A percentile compares a stretch with the other conserved stretches of the same genome.
Conservation (phyloP, 2,113 vertebrate genomes). For the Cyprinodon brontotheroides region DNA sequence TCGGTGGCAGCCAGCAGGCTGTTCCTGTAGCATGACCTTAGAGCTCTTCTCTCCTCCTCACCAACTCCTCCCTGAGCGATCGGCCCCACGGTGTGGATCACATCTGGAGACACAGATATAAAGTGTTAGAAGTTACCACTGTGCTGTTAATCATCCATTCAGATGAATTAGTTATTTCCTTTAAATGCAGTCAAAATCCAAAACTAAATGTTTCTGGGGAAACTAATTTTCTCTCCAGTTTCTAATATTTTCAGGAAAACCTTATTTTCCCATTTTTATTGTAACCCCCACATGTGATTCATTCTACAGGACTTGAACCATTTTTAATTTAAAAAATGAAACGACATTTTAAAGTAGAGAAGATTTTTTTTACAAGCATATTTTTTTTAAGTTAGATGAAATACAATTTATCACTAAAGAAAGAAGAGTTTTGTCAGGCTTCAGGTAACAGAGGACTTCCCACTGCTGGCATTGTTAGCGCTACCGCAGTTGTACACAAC, state of each 20-base stretch:
- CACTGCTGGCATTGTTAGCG: too few relatives aligned
- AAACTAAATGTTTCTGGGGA: neutral
- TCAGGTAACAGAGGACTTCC: too few relatives aligned
- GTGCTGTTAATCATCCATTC: neutral
- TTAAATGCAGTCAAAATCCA: neutral
- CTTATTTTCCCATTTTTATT: neutral
- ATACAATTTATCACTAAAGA: too few relatives aligned
- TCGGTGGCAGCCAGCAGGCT: conserved; percentile 79
- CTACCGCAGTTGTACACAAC: too few relatives aligned
- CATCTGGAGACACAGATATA: conserved; percentile 73
- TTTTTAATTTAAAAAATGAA: neutral
- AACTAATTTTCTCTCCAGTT: neutral
- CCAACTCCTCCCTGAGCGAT: conserved; percentile 76
- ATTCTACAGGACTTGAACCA: neutral
- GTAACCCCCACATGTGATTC: neutral
- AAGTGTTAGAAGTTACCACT: neutral
- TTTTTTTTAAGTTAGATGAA: neutral
- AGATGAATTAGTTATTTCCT: neutral
- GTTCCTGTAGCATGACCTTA: conserved; percentile 85
- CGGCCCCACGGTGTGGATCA: conserved; percentile 91
- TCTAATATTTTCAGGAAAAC: neutral
- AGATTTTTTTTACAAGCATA: neutral
- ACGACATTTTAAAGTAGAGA: neutral
- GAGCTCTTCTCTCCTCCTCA: conserved; percentile 69
- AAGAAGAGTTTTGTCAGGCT: too few relatives aligned